Conservation (phyloP, 1,140 invertebrate genomes). For the Cyclargus thomasi region DNA sequence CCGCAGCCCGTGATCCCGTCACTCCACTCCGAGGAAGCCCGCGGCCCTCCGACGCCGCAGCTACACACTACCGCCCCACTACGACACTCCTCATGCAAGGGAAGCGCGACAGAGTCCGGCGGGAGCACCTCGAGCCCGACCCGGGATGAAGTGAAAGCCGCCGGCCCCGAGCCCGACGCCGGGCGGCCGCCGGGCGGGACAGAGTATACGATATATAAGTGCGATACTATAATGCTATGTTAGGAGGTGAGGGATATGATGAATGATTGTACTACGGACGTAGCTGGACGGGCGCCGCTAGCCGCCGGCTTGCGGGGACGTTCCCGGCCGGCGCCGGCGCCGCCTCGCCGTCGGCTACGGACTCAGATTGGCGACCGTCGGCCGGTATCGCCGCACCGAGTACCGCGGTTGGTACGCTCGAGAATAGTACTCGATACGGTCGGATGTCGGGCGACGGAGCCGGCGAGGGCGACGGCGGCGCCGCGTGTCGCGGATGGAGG, state of each 20-base stretch:
- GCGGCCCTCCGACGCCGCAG: not conserved
- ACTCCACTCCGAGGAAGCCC: conserved; percentile 5
- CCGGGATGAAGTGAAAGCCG: not conserved
- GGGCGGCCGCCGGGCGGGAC: not conserved
- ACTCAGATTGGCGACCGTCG: too few species aligned
- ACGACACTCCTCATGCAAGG: conserved; percentile 9
- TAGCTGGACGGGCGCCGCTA: not conserved
- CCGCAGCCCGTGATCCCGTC: conserved; percentile 7
- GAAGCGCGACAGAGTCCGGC: not conserved
- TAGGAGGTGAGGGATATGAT: conserved; percentile 42
- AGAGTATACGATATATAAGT: not conserved
- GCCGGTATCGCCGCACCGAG: too few species aligned
- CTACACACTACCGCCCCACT: not conserved
- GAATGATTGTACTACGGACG: conserved; percentile 55
- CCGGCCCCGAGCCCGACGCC: too few species aligned
- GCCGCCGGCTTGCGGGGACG: too few species aligned
- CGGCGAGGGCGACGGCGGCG: too few species aligned
- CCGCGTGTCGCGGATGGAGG: not conserved
- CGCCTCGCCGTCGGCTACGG: too few species aligned
- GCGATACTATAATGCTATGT: conserved; percentile 40
- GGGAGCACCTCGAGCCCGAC: not conserved
- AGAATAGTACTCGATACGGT: too few species aligned
- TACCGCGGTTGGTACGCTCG: too few species aligned
- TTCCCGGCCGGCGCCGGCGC: too few species aligned
- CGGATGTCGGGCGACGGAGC: too few species aligned